Base-by-base conservation (phyloP, 2,888 invertebrate genomes). In the Girardia tigrina region DNA sequence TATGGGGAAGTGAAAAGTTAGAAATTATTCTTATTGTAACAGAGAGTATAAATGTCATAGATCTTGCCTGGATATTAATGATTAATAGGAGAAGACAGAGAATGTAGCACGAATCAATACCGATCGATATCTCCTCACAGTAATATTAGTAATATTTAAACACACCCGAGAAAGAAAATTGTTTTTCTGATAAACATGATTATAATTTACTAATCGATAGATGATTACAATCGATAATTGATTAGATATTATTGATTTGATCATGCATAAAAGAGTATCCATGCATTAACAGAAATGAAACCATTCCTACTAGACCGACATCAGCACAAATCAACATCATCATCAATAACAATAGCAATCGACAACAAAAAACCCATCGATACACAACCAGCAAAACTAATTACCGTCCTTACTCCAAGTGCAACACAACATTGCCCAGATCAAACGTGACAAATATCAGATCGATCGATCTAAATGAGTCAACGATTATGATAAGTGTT, bases 391-490 rank as follows among this genome's bases (percentile, higher is more conserved):
- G 23, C n/a, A 56, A 56, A 56, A 12, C 23, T n/a, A 56, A 56
- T 56, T 56, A 56, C 56, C 56, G 56, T 20, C 56, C 56, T 56
- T 56, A 56, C 56, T 56, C 56, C 56, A 56, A 56, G 23, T 56
- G n/a, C 56, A 56, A 56, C n/a, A 56, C 56, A 12, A 56, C n/a
- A 12, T 56, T 56, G 56, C 56, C 56, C 56, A 56, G 56, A 56
- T 56, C n/a, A n/a, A n/a, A n/a, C n/a, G n/a, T n/a, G n/a, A n/a
- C n/a, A 12, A 56, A 6, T 56, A 56, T 56, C 56, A 56, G 56
- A 56, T n/a, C 56, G 56, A 56, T 56, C n/a, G n/a, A 56, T 56
- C 56, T 56, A 56, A 56, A 56, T 56, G 56, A 56, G 56, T 56
- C 56, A 56, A n/a, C 23, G 8, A 56, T 12, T 8, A 56, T 56